A percentile compares a stretch with the other conserved stretches of the same genome.
Evolutionary conservation across 2,113 vertebrate genomes (phyloP).

Genomic region (Paradisaea rubra): DNA sequence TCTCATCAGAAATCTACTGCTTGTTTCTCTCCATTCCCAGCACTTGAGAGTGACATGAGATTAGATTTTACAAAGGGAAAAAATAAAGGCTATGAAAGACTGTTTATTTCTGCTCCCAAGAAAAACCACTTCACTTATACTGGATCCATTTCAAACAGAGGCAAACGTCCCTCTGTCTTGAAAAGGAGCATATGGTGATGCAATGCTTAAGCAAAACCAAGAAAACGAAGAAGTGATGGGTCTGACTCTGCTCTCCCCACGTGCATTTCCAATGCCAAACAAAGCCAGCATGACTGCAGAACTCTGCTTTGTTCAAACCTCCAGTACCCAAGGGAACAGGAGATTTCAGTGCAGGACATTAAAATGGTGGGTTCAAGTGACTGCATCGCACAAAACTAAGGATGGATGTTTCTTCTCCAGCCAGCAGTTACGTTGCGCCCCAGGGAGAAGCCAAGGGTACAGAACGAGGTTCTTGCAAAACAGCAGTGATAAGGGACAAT

Average conservation of each 20-base stretch:
- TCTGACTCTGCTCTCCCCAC: not conserved
- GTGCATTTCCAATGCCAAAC: not conserved
- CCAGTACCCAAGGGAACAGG: not conserved
- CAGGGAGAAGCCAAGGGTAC: not conserved
- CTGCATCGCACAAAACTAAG: not conserved
- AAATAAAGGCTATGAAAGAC: not conserved
- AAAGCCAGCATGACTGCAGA: not conserved
- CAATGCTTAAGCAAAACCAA: not conserved
- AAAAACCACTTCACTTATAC: not conserved
- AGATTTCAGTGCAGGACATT: not conserved
- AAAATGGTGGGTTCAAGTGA: not conserved
- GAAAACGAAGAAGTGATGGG: not conserved
- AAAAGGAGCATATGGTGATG: not conserved
- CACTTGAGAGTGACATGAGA: not conserved
- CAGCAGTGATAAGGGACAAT: not conserved
- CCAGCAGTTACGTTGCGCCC: accelerated
- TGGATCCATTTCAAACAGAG: not conserved
- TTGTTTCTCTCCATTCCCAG: not conserved
- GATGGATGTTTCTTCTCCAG: not conserved
- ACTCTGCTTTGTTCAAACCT: not conserved
- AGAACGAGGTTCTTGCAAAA: not conserved
- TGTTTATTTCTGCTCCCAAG: not conserved
- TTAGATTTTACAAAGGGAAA: not conserved
- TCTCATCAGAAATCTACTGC: not conserved
- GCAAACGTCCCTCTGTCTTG: not conserved